Evolutionary conservation across 2,113 vertebrate genomes (phyloP).

Genomic region (Neodontobutis hainanensis): DNA sequence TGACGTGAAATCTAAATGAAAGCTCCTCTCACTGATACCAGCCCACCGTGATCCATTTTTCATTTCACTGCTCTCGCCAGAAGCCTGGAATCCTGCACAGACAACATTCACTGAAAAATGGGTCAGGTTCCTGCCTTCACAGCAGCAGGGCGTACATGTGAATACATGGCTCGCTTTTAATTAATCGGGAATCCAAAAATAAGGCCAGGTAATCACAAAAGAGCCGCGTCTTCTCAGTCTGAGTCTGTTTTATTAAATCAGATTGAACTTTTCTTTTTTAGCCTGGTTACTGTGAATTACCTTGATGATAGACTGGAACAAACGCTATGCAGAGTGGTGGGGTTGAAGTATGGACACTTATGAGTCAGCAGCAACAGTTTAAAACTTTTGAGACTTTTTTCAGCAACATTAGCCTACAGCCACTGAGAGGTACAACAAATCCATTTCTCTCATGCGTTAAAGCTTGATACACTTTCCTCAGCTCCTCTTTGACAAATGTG

Average conservation of each 20-base stretch:
- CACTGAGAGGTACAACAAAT: background rate
- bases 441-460: constrained; percentile 10
- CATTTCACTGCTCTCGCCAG: constrained; percentile 1
- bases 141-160: constrained; percentile 1
- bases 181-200: constrained; percentile 28
- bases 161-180: constrained; percentile 33
- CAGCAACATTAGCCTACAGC: background rate
- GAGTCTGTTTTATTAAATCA: background rate
- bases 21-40: background rate
- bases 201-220: background rate
- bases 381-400: too few relatives aligned
- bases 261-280: constrained; percentile 3
- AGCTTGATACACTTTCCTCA: constrained; percentile 10
- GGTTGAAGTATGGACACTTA: too few relatives aligned
- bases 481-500: constrained; percentile 9
- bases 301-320: background rate
- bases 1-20: constrained; percentile 10
- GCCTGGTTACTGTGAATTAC: background rate
- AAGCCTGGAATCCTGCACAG: constrained; percentile 11
- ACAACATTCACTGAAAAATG: constrained; percentile 17
- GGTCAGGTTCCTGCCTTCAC: constrained; percentile 30
- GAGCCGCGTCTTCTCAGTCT: background rate
- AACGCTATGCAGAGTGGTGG: too few relatives aligned
- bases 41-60: constrained; percentile 16
- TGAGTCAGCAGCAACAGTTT: too few relatives aligned